These are phyloP conservation scores for Triops cancriformis DNA, from an alignment of 1,140 invertebrate genomes.

Conservation along the genomic window DNA sequence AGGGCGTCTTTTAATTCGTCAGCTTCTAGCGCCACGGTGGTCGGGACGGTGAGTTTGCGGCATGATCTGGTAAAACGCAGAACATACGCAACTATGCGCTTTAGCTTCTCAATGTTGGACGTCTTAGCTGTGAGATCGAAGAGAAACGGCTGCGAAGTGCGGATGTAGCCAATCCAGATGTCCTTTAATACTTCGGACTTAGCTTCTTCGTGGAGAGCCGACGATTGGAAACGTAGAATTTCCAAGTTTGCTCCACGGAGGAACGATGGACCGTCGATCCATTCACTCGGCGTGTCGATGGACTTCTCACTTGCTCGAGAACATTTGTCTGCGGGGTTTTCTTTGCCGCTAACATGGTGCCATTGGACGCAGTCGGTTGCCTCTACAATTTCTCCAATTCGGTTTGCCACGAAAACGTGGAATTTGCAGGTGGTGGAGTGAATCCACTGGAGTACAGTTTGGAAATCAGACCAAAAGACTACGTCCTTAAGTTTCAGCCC, in stretches of 20 bases:
- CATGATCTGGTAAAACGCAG: neutral
- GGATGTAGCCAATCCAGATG: too few relatives aligned
- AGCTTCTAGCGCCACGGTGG: neutral
- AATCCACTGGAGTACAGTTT: constrained; percentile 23
- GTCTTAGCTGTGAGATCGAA: too few relatives aligned
- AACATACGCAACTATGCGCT: neutral
- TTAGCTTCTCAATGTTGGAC: neutral
- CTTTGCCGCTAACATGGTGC: constrained; percentile 15
- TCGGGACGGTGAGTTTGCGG: neutral
- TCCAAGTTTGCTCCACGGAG: too few relatives aligned
- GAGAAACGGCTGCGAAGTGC: too few relatives aligned
- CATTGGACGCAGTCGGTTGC: neutral
- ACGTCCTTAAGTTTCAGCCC: neutral
- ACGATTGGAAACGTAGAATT: too few relatives aligned
- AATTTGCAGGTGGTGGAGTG: neutral
- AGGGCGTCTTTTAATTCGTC: neutral
- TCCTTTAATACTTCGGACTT: too few relatives aligned
- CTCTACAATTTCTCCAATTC: constrained; percentile 16
- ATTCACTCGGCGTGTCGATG: too few relatives aligned
- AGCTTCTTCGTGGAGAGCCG: too few relatives aligned
- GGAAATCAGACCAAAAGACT: constrained; percentile 19
- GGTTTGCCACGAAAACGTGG: constrained; percentile 25
- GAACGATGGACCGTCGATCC: constrained; percentile 19
- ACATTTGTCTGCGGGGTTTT: constrained; percentile 25
- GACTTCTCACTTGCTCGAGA: too few relatives aligned